Evolutionary conservation across 2,797 vertebrate species (phyloP).

Genomic region (Crenichthys baileyi): DNA sequence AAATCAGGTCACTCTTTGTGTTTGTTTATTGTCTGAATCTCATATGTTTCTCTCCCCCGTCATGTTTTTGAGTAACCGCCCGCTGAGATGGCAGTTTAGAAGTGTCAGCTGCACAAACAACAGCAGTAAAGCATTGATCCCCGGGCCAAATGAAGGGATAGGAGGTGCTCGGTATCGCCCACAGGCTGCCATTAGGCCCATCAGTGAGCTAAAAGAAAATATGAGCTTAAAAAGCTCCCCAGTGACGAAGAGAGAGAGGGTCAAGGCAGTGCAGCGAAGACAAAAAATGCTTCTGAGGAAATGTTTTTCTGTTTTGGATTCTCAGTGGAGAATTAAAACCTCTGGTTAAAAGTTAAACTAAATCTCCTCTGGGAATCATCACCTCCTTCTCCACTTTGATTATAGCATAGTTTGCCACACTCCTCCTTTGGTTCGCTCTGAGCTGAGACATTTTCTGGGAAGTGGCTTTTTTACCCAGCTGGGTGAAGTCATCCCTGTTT

Average conservation of each 20-base stretch:
- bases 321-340: slow-evolving; percentile 2
- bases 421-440: slow-evolving; percentile 17
- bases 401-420: slow-evolving; percentile 36
- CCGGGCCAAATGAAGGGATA: slow-evolving; percentile 42
- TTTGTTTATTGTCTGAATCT: not conserved
- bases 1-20: slow-evolving; percentile 15
- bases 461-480: slow-evolving; percentile 37
- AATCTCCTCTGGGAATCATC: slow-evolving; percentile 31
- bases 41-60: slow-evolving; percentile 9
- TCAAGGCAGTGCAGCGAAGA: not conserved
- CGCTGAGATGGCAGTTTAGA: slow-evolving; percentile 13
- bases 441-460: slow-evolving; percentile 32
- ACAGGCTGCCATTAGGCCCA: slow-evolving; percentile 57
- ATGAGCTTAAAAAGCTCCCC: slow-evolving; percentile 45
- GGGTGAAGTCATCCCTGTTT: slow-evolving; percentile 40
- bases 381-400: slow-evolving; percentile 30
- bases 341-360: slow-evolving; percentile 30
- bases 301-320: slow-evolving; percentile 29
- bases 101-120: slow-evolving; percentile 23
- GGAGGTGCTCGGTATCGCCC: slow-evolving; percentile 41
- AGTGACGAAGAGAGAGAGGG: slow-evolving; percentile 25
- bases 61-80: slow-evolving; percentile 5
- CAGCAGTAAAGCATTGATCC: slow-evolving; percentile 55
- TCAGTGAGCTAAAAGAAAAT: slow-evolving; percentile 43
- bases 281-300: slow-evolving; percentile 24